These are phyloP conservation scores for Temnothorax longispinosus DNA, from an alignment of 1,140 invertebrate genomes.

Conservation along the genomic window DNA sequence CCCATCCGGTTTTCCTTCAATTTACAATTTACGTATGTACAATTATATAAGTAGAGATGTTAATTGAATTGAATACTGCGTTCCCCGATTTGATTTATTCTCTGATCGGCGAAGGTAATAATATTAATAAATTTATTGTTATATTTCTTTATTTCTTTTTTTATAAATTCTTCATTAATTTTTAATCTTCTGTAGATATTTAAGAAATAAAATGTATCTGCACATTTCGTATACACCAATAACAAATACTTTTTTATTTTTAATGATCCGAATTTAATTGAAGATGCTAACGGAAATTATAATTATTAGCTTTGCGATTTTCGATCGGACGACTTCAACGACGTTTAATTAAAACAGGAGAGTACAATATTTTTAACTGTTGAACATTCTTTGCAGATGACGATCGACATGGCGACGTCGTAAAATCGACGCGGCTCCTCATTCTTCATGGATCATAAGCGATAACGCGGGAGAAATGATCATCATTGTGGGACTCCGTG, in stretches of 20 bases:
- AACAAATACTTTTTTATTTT: neutral
- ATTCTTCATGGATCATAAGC: conserved; percentile 27
- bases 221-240: neutral
- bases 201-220: neutral
- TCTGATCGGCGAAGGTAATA: neutral
- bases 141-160: neutral
- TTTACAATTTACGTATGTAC: neutral
- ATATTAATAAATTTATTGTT: no score
- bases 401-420: conserved; percentile 65
- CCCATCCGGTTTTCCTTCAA: neutral
- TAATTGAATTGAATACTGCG: neutral
- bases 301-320: neutral
- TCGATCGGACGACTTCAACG: conserved; percentile 24
- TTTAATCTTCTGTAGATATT: neutral
- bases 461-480: conserved; percentile 32
- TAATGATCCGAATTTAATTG: neutral
- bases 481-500: conserved; percentile 21
- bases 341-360: neutral
- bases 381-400: conserved; percentile 70
- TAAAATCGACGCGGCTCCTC: conserved; percentile 63
- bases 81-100: neutral
- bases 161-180: neutral
- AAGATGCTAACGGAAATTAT: neutral
- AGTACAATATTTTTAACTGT: conserved; percentile 34
- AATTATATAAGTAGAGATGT: neutral